Base-by-base conservation (phyloP, 2,888 invertebrate species). In the Molorchus minor region DNA sequence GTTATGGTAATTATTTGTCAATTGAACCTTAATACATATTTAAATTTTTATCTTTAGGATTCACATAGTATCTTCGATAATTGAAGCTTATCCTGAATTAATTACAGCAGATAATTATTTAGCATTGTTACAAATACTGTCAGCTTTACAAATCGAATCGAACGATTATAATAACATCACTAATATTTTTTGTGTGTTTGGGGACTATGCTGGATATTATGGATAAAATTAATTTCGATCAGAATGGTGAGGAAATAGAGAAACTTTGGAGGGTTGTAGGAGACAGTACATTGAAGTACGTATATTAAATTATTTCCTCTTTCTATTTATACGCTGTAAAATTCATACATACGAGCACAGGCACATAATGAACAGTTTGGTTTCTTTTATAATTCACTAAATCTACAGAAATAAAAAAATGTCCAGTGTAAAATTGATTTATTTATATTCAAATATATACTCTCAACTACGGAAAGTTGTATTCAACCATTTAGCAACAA, bases 31-130 rank as follows among this genome's bases (percentile, higher is more conserved):
- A 5, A 21, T 2, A 13, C 15, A 7, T 38, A 36, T 43, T 30
- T 54, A 35, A 46, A 51, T 47, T 33, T 30, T 45, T 20, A 19
- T 64, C 67, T 75, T 59, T 19, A 79, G 81, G 73, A 73, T 83
- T 33, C 79, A 79, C 60, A 72, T 83, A 19, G 70, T 82, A 17
- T 72, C 71, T 5, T 72, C 71, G 21, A 64, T 83, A 19, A 69
- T 83, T 15, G 71, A 74, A 53, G 77, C 75, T 41, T 82, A 83
- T 72, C 83, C 84, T 0, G 69, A 77, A 20, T 71, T 77, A 16
- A 70, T 84, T 25, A 74, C 73, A 40, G 61, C 67, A 1, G 64
- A 74, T 10, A 79, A 83, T 62, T 80, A 80, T 40, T 35, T 74
- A 2, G 56, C 65, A 10, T 72, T 84, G 29, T 61, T 85, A 8